A percentile compares a stretch with the other conserved stretches of the same genome.
phyloP scores from a whole-genome alignment of 2,797 vertebrate species.

The Catamblyrhynchus diadema region DNA sequence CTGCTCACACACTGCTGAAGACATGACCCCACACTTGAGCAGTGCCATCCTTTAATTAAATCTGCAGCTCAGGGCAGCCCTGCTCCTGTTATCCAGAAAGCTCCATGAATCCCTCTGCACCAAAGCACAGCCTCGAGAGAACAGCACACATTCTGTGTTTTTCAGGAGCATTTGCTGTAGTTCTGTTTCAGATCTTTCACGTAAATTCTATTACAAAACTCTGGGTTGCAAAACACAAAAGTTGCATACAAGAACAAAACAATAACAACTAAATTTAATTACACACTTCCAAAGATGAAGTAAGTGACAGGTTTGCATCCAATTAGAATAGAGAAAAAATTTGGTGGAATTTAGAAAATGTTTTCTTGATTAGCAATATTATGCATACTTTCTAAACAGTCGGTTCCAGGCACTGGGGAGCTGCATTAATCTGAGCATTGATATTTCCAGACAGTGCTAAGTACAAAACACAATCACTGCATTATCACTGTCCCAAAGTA shows the following conservation, averaged over 20 bases:
- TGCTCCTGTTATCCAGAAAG: neutral
- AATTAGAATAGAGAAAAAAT: neutral
- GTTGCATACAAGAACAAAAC: neutral
- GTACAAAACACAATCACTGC: neutral
- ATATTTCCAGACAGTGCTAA: neutral
- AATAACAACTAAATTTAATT: slow-evolving; percentile 16
- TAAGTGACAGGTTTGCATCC: slow-evolving; percentile 4
- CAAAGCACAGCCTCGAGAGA: neutral
- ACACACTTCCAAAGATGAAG: neutral
- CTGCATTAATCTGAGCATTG: neutral
- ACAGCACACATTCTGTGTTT: neutral
- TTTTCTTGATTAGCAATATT: neutral
- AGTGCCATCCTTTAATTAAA: neutral
- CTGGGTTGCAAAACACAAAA: slow-evolving; percentile 14
- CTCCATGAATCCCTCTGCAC: neutral
- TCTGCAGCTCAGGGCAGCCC: neutral
- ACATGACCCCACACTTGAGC: neutral
- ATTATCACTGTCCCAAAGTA: neutral
- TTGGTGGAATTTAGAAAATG: neutral
- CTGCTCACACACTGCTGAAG: neutral
- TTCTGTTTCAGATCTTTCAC: neutral
- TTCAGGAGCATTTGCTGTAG: neutral
- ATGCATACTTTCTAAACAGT: neutral
- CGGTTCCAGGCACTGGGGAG: neutral
- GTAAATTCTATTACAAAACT: slow-evolving; percentile 41